Evolutionary conservation across 2,888 invertebrate genomes (phyloP), one percentile per base, ranked within the genome.

Genomic region (Metallyticus violacea): DNA sequence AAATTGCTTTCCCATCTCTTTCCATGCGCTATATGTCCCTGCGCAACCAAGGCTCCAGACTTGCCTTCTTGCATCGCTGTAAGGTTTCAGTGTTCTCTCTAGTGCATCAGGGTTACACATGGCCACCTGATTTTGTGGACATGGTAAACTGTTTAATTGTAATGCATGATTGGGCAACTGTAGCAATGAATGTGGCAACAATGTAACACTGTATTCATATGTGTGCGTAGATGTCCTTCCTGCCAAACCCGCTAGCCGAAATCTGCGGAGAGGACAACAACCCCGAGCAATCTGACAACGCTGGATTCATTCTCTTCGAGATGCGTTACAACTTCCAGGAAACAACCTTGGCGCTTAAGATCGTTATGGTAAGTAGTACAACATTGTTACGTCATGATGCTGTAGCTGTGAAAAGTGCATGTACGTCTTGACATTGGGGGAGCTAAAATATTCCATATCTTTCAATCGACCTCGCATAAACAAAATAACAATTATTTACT

Each of bases 271-370:
- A 62, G 40, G 40, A 62, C 3, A 97, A 97, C 92, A 95, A 97
- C 87, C 40, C 40, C 22, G 98, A 98, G 92, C 96, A 97, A 1
- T 97, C 97, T 89, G 98, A 98, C 93, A 97, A 97, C 93, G 97
- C 98, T 89, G 98, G 98, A 86, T 97, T 98, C 93, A 98, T 98
- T 90, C 97, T 98, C 92, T 98, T 98, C 93, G 97, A 97, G 86
- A 93, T 98, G 91, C 97, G 98, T 92, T 98, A 98, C 92, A 97
- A 98, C 93, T 98, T 97, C 93, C 97, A 97, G 93, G 97, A 97
- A 90, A 97, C 97, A 88, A 98, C 97, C 88, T 94, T 98, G 90
- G 97, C 97, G 90, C 93, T 98, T 90, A 96, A 97, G 93, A 97
- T 98, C 91, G 95, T 98, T 90, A 97, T 97, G 95, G 97, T 97